A percentile compares a stretch with the other conserved stretches of the same genome.
These are phyloP conservation scores for Villa cingulata DNA, from an alignment of 2,888 invertebrate species.

Conservation along the genomic window DNA sequence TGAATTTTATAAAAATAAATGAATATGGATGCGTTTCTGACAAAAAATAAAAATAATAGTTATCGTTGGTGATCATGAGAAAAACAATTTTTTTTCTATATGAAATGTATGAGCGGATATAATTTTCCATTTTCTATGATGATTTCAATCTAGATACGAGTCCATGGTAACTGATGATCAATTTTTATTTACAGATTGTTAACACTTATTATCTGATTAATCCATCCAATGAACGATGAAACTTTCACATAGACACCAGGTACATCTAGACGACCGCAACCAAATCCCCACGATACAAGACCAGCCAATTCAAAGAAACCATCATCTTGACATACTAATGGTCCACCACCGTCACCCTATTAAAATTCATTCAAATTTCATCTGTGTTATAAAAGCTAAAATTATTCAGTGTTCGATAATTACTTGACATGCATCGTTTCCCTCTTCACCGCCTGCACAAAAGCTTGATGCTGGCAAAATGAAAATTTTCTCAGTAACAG, in stretches of 20 bases:
- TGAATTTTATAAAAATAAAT: no score
- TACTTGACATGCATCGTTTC: conserved; percentile 87
- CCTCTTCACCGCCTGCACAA: conserved; percentile 86
- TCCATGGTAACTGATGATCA: no score
- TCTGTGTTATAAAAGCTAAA: neutral
- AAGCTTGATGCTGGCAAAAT: conserved; percentile 86
- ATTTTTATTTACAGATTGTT: conserved; percentile 67
- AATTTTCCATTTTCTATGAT: no score
- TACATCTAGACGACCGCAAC: conserved; percentile 82
- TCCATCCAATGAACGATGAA: conserved; percentile 91
- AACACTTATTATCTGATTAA: conserved; percentile 91
- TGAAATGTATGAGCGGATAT: no score
- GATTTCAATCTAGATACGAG: no score
- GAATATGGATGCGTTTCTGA: no score
- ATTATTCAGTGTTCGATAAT: conserved; percentile 8
- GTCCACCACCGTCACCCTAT: conserved; percentile 89
- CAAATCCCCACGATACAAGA: conserved; percentile 89
- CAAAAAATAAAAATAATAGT: no score
- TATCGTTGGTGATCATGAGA: no score
- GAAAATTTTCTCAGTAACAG: conserved; percentile 89
- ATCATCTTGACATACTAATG: conserved; percentile 82
- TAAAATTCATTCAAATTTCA: conserved; percentile 8
- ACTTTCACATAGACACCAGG: conserved; percentile 97
- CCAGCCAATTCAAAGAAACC: conserved; percentile 88
- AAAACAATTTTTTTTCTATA: no score